A percentile compares a stretch with the other conserved stretches of the same genome.
These are phyloP conservation scores for Elanoides forficatus DNA, from an alignment of 2,113 vertebrate species.

Conservation along the genomic window DNA sequence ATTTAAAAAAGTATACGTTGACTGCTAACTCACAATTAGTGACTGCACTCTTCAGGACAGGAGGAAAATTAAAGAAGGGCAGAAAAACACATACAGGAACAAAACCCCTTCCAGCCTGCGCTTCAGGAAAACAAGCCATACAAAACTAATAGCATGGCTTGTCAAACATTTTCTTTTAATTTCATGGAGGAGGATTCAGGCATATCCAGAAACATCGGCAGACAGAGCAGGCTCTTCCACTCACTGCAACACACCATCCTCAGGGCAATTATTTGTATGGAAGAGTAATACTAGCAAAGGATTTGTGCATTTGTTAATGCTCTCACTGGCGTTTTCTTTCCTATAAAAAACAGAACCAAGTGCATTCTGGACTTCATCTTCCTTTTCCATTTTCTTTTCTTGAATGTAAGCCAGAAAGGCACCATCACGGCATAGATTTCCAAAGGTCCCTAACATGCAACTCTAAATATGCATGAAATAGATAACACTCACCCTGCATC, in stretches of 20 bases:
- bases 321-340: background rate
- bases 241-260: background rate
- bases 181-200: background rate
- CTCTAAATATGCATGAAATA: background rate
- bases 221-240: background rate
- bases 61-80: background rate
- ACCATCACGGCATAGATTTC: background rate
- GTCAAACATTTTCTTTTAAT: background rate
- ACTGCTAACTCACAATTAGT: background rate
- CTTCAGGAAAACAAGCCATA: background rate
- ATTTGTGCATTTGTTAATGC: background rate
- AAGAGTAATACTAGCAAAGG: background rate
- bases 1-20: background rate
- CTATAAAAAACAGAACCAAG: background rate
- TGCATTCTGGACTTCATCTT: background rate
- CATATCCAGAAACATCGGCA: background rate
- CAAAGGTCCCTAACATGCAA: background rate
- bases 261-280: background rate
- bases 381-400: background rate
- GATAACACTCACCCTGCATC: background rate
- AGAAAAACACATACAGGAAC: background rate
- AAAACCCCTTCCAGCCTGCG: background rate
- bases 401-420: background rate
- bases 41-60: background rate
- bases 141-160: background rate